A percentile compares a stretch with the other conserved stretches of the same genome.
Evolutionary conservation across 2,797 vertebrate genomes (phyloP).

Genomic region (Lithobates pipiens): DNA sequence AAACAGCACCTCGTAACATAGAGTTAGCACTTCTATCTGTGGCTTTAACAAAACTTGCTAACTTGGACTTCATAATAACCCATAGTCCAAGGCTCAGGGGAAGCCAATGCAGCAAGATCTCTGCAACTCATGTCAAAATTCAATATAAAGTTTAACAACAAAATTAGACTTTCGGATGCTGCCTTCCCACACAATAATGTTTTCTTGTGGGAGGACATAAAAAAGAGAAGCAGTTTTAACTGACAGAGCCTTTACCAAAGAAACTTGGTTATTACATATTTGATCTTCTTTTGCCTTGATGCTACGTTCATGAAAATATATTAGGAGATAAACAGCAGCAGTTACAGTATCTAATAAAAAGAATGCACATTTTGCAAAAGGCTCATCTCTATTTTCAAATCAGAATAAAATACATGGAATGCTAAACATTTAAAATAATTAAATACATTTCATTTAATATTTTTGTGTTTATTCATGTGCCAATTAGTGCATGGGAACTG

Average conservation of each 20-base stretch:
- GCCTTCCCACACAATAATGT: slow-evolving; percentile 21
- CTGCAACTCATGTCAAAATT: slow-evolving; percentile 34
- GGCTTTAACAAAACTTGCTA: slow-evolving; percentile 43
- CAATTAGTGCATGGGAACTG: too few relatives aligned
- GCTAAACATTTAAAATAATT: too few relatives aligned
- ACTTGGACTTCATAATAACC: slow-evolving; percentile 39
- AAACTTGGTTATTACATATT: slow-evolving; percentile 19
- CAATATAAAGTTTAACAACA: slow-evolving; percentile 34
- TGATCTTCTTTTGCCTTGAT: neutral
- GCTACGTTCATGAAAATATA: slow-evolving; percentile 42
- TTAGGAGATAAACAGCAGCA: neutral
- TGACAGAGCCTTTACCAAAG: slow-evolving; percentile 2
- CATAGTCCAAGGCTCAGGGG: slow-evolving; percentile 18
- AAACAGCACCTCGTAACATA: slow-evolving; percentile 25
- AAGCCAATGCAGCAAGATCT: neutral
- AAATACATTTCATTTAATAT: too few relatives aligned
- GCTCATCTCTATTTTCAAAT: too few relatives aligned
- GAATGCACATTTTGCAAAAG: too few relatives aligned
- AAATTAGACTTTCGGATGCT: slow-evolving; percentile 21
- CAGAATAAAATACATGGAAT: too few relatives aligned
- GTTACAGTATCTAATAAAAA: too few relatives aligned
- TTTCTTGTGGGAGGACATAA: slow-evolving; percentile 15
- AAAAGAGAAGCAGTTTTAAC: neutral
- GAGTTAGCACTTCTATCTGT: slow-evolving; percentile 39
- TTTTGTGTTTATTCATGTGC: too few relatives aligned